These are phyloP conservation scores for Coptodon rendalli DNA, from an alignment of 2,113 vertebrate genomes.

Conservation along the genomic window DNA sequence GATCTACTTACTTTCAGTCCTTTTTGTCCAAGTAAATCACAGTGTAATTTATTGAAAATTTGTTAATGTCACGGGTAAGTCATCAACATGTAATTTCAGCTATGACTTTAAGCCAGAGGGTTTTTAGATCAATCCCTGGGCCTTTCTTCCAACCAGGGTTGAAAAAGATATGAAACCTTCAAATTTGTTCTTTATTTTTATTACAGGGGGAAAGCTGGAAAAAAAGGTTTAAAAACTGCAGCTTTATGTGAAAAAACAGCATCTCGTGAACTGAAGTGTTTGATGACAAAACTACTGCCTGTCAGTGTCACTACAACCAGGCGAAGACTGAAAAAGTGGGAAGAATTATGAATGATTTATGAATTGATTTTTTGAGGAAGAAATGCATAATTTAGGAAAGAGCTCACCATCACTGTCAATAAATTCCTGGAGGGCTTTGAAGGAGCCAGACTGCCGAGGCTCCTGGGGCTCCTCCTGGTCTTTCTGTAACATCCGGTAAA, in stretches of 20 bases:
- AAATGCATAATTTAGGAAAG: neutral
- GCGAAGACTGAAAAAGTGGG: neutral
- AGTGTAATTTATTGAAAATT: neutral
- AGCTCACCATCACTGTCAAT: constrained; percentile 86
- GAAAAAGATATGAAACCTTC: neutral
- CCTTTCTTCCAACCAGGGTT: neutral
- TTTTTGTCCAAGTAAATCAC: neutral
- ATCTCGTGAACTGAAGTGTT: neutral
- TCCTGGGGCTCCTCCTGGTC: constrained; percentile 75
- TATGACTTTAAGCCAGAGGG: neutral
- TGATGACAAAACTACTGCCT: neutral
- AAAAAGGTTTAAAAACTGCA: neutral
- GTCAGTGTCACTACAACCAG: neutral
- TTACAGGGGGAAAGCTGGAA: neutral
- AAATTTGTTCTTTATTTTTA: neutral
- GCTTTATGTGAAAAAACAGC: neutral
- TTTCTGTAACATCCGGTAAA: constrained; percentile 88
- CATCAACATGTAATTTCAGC: neutral
- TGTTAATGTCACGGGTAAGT: neutral
- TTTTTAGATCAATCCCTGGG: neutral
- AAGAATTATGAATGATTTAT: neutral
- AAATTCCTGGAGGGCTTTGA: constrained; percentile 90
- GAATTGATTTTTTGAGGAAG: neutral
- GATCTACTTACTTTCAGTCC: neutral
- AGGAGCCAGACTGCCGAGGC: constrained; percentile 94